phyloP scores from a whole-genome alignment of 2,888 invertebrate genomes.

The Venusia cambrica region DNA sequence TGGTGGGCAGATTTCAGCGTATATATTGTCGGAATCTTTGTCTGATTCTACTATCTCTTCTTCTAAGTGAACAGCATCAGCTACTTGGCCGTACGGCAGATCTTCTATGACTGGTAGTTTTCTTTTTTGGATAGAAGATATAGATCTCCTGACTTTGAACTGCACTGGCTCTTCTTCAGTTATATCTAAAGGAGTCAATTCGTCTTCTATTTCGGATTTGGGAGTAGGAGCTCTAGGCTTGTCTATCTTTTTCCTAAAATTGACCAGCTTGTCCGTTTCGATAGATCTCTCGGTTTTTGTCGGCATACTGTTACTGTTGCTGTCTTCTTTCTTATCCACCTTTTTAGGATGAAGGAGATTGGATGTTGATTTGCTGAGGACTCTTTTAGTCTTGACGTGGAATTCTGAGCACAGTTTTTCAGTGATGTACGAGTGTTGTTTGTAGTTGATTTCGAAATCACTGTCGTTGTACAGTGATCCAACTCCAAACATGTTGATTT shows the following conservation, averaged over 20 bases:
- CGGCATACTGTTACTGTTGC: constrained; percentile 75
- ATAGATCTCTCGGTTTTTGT: constrained; percentile 66
- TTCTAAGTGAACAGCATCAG: constrained; percentile 81
- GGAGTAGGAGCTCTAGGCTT: constrained; percentile 74
- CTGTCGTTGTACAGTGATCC: constrained; percentile 80
- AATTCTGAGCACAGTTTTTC: constrained; percentile 86
- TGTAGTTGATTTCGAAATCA: constrained; percentile 77
- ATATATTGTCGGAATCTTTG: constrained; percentile 83
- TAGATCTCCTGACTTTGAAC: constrained; percentile 76
- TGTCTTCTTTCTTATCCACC: constrained; percentile 71
- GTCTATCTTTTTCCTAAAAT: constrained; percentile 74
- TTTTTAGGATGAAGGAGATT: constrained; percentile 83
- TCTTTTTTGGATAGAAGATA: constrained; percentile 77
- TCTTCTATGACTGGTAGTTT: constrained; percentile 82
- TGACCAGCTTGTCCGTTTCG: constrained; percentile 61
- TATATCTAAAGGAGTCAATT: constrained; percentile 61
- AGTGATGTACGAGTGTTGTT: constrained; percentile 84
- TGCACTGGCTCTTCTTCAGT: constrained; percentile 67
- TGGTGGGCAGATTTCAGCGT: constrained; percentile 84
- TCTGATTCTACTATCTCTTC: constrained; percentile 70
- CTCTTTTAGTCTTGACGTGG: constrained; percentile 85
- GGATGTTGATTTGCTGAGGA: constrained; percentile 83
- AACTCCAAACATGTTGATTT: constrained; percentile 77
- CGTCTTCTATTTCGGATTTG: constrained; percentile 65
- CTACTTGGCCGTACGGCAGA: constrained; percentile 85